Base-by-base conservation (phyloP, 2,797 vertebrate species). In the Eutrigla gurnardus region DNA sequence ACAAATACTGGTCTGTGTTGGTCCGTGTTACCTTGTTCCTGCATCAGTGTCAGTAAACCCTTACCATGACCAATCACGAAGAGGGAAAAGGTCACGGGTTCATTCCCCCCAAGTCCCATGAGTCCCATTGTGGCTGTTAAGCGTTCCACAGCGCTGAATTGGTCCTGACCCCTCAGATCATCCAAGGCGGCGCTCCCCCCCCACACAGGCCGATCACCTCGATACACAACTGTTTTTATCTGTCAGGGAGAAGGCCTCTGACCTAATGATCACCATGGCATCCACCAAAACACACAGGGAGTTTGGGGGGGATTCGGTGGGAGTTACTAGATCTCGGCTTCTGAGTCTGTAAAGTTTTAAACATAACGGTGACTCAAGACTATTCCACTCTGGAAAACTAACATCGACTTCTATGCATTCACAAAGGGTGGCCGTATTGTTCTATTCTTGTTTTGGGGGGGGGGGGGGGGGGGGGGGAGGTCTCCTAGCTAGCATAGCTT, bases 51-150 rank as follows among this genome's bases (percentile, higher is more conserved):
- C 77, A 73, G 75, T 66, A 83, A 82, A 40, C 64, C 54, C 59
- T 65, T 36, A 70, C 85, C 83, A 54, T 87, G 83, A 89, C 92
- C 77, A 85, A 87, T 85, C 78, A 66, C 78, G 82, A 59, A 78
- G 82, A 75, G 68, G 70, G 40, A 32, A 73, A 75, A 47, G 87
- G 89, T 84, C 77, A 82, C 25, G 47, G 75, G 86, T 73, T 80
- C 83, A 85, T 79, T 84, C 65, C 47, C 61, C 47, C 61, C 65
- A 85, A 86, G 40, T 86, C 90, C 82, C 89, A 54, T 46, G 81
- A 74, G 89, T 49, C 78, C 66, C 60, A 73, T 82, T 77, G 71
- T 13, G 17, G 49, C 43, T 65, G 84, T 77, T 70, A 61, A 73
- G 59, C 40, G 15, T 87, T 87, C 84, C 82, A 67, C 14, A 35